Evolutionary conservation across 2,888 invertebrate genomes (phyloP), one percentile per base, ranked within the genome.

Genomic region (Plebejus argus): DNA sequence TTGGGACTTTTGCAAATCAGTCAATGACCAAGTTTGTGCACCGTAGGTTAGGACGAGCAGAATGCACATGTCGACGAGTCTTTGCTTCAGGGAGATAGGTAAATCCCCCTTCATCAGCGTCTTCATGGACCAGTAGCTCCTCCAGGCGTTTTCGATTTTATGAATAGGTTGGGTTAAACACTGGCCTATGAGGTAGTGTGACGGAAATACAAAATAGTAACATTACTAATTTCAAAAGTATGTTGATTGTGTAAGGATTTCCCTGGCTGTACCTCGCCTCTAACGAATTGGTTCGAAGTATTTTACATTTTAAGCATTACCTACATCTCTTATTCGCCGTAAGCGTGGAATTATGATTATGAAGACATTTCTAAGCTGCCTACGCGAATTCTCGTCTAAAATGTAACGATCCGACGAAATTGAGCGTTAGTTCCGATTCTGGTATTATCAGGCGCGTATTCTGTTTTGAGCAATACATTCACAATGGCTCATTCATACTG

Each of bases 401-500:
- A 61, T 61, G 23, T 61, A 53, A 53, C 49, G 18, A 61, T 23
- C 23, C 23, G 12, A 61, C 61, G 61, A 61, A 61, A 61, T 61
- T 61, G 61, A 61, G 61, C 61, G 12, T 33, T 66, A 66, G 66
- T 28, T 66, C 15, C 28, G 66, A 66, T 12, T 33, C 28, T 33
- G 6, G 12, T 66, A 66, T 66, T 66, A 66, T 28, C 66, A 66
- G 66, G 28, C 66, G 61, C 3, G 28, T 66, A 66, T 66, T 66
- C 66, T 33, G 18, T 66, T 66, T 33, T 33, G 66, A 66, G 66
- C 66, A 66, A 66, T 66, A 66, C 66, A 28, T 66, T 66, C 18
- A 66, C 66, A 66, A 66, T 66, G 1, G 28, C 66, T 66, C 66
- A 33, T 66, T 66, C 66, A 66, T 66, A 28, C 28, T 33, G 66